A percentile compares a stretch with the other conserved stretches of the same genome.
Conservation (phyloP, 2,113 vertebrate species). For the Phocoena phocoena region DNA sequence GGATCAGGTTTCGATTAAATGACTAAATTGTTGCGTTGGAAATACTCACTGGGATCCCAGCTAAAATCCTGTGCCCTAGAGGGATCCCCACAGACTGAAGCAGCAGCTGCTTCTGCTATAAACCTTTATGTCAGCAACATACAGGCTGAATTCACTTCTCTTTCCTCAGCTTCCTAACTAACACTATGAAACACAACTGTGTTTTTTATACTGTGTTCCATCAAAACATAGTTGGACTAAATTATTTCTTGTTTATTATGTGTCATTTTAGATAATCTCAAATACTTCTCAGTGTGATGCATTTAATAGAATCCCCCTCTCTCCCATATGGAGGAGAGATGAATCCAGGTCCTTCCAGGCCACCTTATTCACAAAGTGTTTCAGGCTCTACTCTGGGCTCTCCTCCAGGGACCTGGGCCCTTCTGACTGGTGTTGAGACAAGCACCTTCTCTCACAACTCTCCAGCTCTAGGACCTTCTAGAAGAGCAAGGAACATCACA, state of each 20-base stretch:
- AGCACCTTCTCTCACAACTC: neutral
- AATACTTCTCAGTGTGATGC: neutral
- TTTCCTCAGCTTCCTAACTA: neutral
- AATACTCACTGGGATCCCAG: constrained; percentile 55
- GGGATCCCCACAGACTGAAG: constrained; percentile 12
- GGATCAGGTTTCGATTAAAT: constrained; percentile 57
- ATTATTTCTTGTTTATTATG: neutral
- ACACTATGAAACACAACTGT: neutral
- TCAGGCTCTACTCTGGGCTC: neutral
- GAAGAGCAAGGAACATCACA: neutral
- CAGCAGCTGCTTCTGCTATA: constrained; percentile 53
- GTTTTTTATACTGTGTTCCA: neutral
- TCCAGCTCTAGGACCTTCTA: neutral
- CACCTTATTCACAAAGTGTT: neutral
- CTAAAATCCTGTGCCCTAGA: constrained; percentile 21
- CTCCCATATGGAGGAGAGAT: neutral
- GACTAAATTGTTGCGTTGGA: constrained; percentile 56
- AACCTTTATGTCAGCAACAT: neutral
- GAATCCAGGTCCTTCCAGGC: neutral
- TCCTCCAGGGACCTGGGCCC: neutral
- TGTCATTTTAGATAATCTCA: neutral
- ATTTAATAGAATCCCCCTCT: neutral
- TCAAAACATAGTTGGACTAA: neutral
- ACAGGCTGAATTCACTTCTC: neutral
- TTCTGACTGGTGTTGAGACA: neutral